These are phyloP conservation scores for Cabera pusaria DNA, from an alignment of 2,888 invertebrate species.

Conservation along the genomic window DNA sequence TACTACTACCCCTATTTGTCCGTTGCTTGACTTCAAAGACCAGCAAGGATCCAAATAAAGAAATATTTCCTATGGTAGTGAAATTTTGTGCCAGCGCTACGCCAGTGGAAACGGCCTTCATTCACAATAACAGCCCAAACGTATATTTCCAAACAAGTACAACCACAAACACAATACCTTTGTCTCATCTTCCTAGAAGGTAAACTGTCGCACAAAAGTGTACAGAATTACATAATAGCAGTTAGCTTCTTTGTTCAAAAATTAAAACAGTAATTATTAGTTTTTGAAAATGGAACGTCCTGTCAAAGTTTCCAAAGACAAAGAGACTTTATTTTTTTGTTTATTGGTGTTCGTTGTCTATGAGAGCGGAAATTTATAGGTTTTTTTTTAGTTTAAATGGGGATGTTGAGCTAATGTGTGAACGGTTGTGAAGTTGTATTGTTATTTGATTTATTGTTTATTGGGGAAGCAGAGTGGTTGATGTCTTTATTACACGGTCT, in stretches of 20 bases:
- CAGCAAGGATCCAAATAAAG: too few species aligned
- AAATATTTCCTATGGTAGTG: too few species aligned
- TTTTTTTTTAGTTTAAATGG: conserved; percentile 16
- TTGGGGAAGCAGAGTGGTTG: background rate
- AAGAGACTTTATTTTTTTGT: conserved; percentile 22
- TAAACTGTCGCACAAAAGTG: conserved; percentile 30
- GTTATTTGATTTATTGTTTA: conserved; percentile 19
- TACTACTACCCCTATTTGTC: too few species aligned
- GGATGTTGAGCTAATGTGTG: conserved; percentile 23
- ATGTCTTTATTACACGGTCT: conserved; percentile 1
- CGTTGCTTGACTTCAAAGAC: too few species aligned
- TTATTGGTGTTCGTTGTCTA: conserved; percentile 40
- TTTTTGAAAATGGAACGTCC: conserved; percentile 44
- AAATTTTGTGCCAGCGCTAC: too few species aligned
- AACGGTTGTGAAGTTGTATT: conserved; percentile 22
- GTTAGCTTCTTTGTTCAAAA: conserved; percentile 38
- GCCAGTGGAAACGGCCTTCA: too few species aligned
- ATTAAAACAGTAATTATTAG: conserved; percentile 50
- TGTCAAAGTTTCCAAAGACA: conserved; percentile 34
- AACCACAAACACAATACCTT: conserved; percentile 59
- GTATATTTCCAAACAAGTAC: conserved; percentile 64
- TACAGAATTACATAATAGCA: conserved; percentile 24
- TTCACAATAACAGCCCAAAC: conserved; percentile 14
- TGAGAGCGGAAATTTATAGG: conserved; percentile 36
- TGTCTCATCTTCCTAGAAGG: conserved; percentile 53